Evolutionary conservation across 1,140 invertebrate genomes (phyloP).

Genomic region (Caerostris darwini): DNA sequence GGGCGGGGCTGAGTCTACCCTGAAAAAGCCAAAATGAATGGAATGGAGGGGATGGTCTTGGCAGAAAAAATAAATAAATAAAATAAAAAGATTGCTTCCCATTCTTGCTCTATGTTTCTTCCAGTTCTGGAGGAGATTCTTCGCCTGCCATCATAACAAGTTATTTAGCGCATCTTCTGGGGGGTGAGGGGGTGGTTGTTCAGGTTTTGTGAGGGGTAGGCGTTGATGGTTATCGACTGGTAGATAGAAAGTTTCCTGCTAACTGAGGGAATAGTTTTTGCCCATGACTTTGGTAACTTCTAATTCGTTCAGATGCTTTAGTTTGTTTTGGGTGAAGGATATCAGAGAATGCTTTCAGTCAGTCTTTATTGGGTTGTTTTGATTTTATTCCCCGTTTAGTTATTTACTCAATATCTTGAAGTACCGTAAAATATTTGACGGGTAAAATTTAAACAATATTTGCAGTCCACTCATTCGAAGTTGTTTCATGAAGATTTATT

Average conservation of each 20-base stretch:
- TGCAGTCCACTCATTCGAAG: no score
- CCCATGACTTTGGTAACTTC: background rate
- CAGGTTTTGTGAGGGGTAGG: background rate
- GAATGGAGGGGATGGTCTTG: conserved; percentile 12
- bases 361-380: no score
- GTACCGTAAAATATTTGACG: no score
- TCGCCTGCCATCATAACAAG: conserved; percentile 60
- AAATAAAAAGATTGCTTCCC: background rate
- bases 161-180: conserved; percentile 25
- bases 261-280: background rate
- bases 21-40: conserved; percentile 13
- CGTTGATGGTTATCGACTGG: conserved; percentile 48
- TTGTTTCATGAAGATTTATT: no score
- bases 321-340: no score
- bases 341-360: no score
- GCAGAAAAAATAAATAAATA: conserved; percentile 15
- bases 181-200: background rate
- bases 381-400: no score
- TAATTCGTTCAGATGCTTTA: no score
- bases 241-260: background rate
- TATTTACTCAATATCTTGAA: no score
- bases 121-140: background rate
- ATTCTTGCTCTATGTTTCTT: no score
- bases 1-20: background rate
- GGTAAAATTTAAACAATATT: no score